Evolutionary conservation across 2,888 invertebrate species (phyloP).

Genomic region (Amphipoea lucens): DNA sequence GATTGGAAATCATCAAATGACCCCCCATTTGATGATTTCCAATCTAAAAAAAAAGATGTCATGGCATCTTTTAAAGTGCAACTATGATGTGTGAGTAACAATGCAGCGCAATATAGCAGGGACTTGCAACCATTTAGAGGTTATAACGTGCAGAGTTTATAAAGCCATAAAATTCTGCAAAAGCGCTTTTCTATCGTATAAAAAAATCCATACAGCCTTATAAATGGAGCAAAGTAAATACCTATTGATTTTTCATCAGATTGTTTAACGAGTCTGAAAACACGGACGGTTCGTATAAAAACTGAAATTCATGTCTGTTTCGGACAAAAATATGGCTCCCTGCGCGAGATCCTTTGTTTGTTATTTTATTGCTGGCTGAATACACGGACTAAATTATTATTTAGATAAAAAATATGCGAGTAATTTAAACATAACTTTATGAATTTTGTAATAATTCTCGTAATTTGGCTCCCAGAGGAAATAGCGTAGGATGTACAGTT

Average conservation of each 20-base stretch:
- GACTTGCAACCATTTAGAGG: not conserved
- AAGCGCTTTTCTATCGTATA: not conserved
- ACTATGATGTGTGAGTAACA: not conserved
- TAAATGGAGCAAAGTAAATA: constrained; percentile 53
- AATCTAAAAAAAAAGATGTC: too few species aligned
- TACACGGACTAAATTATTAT: constrained; percentile 51
- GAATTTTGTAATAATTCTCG: constrained; percentile 34
- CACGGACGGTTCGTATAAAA: constrained; percentile 71
- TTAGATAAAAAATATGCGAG: constrained; percentile 33
- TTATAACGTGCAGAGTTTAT: not conserved
- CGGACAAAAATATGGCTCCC: constrained; percentile 65
- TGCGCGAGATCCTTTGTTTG: constrained; percentile 34
- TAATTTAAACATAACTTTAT: constrained; percentile 42
- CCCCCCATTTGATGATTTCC: too few species aligned
- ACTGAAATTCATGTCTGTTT: constrained; percentile 76
- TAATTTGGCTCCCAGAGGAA: constrained; percentile 33
- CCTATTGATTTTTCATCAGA: constrained; percentile 77
- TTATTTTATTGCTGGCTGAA: constrained; percentile 57
- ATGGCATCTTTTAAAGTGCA: not conserved
- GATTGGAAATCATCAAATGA: too few species aligned
- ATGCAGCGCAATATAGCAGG: not conserved
- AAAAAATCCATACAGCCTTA: constrained; percentile 20
- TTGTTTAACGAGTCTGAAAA: constrained; percentile 82
- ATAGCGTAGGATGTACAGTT: constrained; percentile 19
- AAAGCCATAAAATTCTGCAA: not conserved